A percentile compares a stretch with the other conserved stretches of the same genome.
Evolutionary conservation across 2,888 invertebrate genomes (phyloP).

Genomic region (Meteorus cinctellus): DNA sequence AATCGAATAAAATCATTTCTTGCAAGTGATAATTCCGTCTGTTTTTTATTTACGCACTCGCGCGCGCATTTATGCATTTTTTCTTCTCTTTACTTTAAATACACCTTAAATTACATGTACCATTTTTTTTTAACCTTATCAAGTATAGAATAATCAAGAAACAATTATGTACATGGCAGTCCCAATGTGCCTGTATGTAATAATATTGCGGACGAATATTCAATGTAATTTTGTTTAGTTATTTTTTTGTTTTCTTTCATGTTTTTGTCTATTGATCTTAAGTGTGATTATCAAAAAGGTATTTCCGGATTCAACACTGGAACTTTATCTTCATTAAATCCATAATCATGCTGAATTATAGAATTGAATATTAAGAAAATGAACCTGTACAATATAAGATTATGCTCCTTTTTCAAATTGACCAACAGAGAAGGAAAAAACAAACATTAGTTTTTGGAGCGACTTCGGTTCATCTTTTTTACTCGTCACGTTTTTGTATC

Average conservation of each 20-base stretch:
- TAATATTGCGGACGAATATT: constrained; percentile 47
- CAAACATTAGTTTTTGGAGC: neutral
- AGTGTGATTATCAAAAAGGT: neutral
- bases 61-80: neutral
- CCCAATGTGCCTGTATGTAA: constrained; percentile 53
- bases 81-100: neutral
- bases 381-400: constrained; percentile 15
- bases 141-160: constrained; percentile 56
- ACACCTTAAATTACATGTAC: constrained; percentile 24
- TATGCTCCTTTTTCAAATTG: neutral
- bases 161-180: constrained; percentile 63
- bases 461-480: neutral
- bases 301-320: neutral
- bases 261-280: neutral
- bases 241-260: neutral
- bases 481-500: neutral
- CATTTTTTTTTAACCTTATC: constrained; percentile 50
- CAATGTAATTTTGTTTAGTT: neutral
- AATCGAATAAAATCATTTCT: constrained; percentile 16
- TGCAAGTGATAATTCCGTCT: neutral
- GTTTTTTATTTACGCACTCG: neutral
- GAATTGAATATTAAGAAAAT: neutral
- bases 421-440: constrained; percentile 13
- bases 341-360: neutral
- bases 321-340: neutral